Conservation (phyloP, 1,140 invertebrate species). For the Pomacea maculata region DNA sequence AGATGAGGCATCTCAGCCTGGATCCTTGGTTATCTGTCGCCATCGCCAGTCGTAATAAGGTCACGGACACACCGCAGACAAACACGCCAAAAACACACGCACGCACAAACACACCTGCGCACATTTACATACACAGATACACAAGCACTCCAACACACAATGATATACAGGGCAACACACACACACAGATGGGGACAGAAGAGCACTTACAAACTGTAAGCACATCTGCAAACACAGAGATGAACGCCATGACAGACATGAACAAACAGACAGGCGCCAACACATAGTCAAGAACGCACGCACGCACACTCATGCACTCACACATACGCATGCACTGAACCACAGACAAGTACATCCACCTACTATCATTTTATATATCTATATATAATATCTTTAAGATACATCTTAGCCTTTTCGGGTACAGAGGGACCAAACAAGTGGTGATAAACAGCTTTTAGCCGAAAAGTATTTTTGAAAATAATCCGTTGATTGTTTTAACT, state of each 20-base stretch:
- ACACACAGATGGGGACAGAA: neutral
- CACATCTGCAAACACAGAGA: neutral
- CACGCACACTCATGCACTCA: conserved; percentile 1
- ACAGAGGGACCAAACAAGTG: neutral
- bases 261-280: too few species aligned
- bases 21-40: too few species aligned
- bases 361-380: neutral
- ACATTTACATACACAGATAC: neutral
- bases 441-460: too few species aligned
- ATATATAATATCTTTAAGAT: neutral
- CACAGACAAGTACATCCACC: neutral
- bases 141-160: neutral
- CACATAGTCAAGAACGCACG: neutral
- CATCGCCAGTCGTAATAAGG: too few species aligned
- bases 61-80: neutral
- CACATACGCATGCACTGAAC: neutral
- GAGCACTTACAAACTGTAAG: too few species aligned
- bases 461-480: too few species aligned
- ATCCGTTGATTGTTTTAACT: too few species aligned
- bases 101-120: neutral
- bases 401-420: neutral
- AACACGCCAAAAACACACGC: neutral
- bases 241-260: too few species aligned
- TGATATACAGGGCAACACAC: neutral
- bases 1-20: too few species aligned